These are phyloP conservation scores for Mormyrus iriodes DNA, from an alignment of 2,113 vertebrate species.

Conservation along the genomic window DNA sequence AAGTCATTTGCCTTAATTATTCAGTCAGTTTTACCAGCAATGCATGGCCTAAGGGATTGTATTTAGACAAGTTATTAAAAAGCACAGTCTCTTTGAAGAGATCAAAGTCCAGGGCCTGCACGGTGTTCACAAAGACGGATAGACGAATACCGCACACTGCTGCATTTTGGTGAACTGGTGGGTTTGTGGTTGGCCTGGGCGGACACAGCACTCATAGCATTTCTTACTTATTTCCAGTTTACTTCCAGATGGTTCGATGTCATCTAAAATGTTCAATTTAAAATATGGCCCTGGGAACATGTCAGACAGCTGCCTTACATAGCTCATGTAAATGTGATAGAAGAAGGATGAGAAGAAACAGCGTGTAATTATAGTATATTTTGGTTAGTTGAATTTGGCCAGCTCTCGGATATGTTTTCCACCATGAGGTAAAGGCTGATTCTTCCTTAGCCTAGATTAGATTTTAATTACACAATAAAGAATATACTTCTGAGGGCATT, in stretches of 20 bases:
- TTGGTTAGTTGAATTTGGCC: background rate
- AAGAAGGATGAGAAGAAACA: too few species aligned
- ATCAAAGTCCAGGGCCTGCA: background rate
- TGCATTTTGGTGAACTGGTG: background rate
- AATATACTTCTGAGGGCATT: background rate
- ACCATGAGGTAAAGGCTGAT: background rate
- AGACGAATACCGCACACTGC: background rate
- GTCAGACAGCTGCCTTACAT: too few species aligned
- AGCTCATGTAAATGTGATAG: too few species aligned
- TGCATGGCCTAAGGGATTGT: background rate
- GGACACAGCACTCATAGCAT: background rate
- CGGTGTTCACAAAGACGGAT: background rate
- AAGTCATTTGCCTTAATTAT: background rate
- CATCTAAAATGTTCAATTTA: too few species aligned
- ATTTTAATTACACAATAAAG: background rate
- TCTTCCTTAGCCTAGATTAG: background rate
- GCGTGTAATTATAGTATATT: background rate
- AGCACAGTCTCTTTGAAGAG: background rate
- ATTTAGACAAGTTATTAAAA: background rate
- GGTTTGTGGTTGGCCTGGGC: background rate
- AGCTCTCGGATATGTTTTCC: background rate
- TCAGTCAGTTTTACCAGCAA: background rate
- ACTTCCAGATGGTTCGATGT: background rate
- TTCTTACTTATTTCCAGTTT: background rate
- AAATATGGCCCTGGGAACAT: too few species aligned